Evolutionary conservation across 2,113 vertebrate species (phyloP).

Genomic region (Proteles cristata): DNA sequence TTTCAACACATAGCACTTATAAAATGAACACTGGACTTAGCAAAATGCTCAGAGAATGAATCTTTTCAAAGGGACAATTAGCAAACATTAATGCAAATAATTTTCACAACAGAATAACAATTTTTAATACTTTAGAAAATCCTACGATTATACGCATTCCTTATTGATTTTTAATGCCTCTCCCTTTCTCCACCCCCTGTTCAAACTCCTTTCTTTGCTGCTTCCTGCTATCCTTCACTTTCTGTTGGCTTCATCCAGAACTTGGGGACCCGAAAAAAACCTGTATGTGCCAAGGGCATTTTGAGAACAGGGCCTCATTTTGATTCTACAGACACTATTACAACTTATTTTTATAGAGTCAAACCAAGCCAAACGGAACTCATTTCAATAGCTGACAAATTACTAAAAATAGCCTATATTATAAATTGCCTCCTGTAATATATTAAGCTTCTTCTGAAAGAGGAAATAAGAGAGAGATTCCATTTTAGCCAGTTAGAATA

Average conservation of each 20-base stretch:
- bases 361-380: slow-evolving; percentile 51
- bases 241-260: background rate
- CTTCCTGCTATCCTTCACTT: background rate
- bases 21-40: background rate
- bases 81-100: background rate
- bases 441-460: background rate
- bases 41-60: background rate
- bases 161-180: background rate
- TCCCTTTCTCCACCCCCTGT: background rate
- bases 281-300: background rate
- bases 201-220: background rate
- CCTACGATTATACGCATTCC: background rate
- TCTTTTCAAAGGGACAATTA: background rate
- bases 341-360: slow-evolving; percentile 57
- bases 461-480: slow-evolving; percentile 59
- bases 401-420: slow-evolving; percentile 2
- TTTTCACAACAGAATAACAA: background rate
- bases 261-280: background rate
- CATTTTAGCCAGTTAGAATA: slow-evolving; percentile 42
- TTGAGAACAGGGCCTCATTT: background rate
- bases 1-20: background rate
- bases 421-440: slow-evolving; percentile 40
- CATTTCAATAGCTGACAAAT: slow-evolving; percentile 60
- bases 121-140: background rate
- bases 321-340: background rate